These are phyloP conservation scores for Tanytarsus gracilentus DNA, from an alignment of 2,888 invertebrate genomes.

Conservation along the genomic window DNA sequence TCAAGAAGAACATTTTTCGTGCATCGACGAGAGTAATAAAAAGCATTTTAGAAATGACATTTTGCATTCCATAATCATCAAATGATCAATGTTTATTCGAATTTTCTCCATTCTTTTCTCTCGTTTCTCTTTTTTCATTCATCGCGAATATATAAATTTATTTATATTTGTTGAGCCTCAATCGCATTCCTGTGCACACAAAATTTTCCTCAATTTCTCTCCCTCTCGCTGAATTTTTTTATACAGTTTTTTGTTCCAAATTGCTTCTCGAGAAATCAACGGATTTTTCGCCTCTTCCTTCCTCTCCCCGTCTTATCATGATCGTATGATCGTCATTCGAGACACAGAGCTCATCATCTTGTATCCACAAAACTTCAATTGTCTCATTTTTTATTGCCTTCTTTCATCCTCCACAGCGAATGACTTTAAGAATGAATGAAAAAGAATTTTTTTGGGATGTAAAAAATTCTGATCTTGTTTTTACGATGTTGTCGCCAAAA, in stretches of 20 bases:
- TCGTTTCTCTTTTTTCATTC: background rate
- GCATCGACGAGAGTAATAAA: background rate
- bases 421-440: too few species aligned
- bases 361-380: background rate
- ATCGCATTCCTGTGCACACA: conserved; percentile 1
- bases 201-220: background rate
- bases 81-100: conserved; percentile 18
- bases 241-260: conserved; percentile 9
- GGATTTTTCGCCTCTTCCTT: conserved; percentile 7
- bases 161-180: background rate
- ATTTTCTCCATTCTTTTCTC: background rate
- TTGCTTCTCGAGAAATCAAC: conserved; percentile 9
- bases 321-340: too few species aligned
- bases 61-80: conserved; percentile 19
- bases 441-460: too few species aligned
- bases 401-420: too few species aligned
- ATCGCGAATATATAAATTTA: conserved; percentile 11
- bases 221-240: background rate
- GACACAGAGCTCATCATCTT: background rate
- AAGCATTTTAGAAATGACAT: conserved; percentile 23
- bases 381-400: background rate
- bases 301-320: background rate
- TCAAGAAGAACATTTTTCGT: background rate
- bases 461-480: too few species aligned
- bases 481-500: too few species aligned